Evolutionary conservation across 2,888 invertebrate species (phyloP), one percentile per base, ranked within the genome.

Genomic region (Argynnis bischoffii): DNA sequence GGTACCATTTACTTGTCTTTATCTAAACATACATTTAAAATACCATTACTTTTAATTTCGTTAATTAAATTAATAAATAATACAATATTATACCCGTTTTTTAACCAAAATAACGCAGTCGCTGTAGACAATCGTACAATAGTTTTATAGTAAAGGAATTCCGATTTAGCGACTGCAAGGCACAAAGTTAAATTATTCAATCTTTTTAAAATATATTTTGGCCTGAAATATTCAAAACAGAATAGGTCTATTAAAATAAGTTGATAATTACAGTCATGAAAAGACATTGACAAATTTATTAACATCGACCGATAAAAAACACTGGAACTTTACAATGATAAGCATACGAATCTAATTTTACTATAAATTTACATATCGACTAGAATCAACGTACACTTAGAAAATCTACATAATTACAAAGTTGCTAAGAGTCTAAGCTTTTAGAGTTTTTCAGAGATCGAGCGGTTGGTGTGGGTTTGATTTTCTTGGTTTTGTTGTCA

Each of bases 361-460:
- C 85, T 87, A 85, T 85, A 79, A 41, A 76, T 78, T 76, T 78
- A 79, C 79, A 86, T 82, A 86, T 79, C 74, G 79, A 80, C 86
- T 85, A 85, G 81, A 83, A 74, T 70, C 89, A 90, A 90, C 85
- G 78, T 89, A 92, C 91, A 92, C 82, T 90, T 92, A 92, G 87
- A 92, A 92, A 92, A 92, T 91, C 91, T 92, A 92, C 90, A 89
- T 90, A 90, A 89, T 91, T 90, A 91, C 91, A 90, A 87, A 86
- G 78, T 78, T 78, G 78, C 86, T 89, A 91, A 84, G 90, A 87
- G 81, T 92, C 92, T 85, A 92, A 79, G 86, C 92, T 92, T 87
- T 92, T 92, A 67, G 92, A 91, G 84, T 86, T 90, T 80, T 91
- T 92, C 66, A 90, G 83, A 78, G 90, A 87, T 83, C 90, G 84